Percentiles rank a stretch among this genome's conserved stretches.
Conservation (phyloP, 2,113 vertebrate genomes). For the Ahaetulla prasina region DNA sequence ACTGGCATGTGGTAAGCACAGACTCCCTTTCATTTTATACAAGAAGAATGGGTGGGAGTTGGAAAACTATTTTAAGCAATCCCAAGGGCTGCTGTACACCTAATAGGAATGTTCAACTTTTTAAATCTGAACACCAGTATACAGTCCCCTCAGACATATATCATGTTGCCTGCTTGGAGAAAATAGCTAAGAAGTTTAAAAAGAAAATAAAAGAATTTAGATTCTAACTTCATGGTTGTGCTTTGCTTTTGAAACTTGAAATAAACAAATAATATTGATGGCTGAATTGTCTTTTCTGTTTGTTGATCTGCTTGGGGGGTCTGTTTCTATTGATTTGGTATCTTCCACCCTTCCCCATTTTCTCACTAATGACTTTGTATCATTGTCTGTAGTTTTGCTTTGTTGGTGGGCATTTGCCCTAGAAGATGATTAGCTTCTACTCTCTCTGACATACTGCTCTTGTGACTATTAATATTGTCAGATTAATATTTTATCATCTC, state of each 20-base stretch:
- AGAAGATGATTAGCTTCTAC: background rate
- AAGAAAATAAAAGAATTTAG: background rate
- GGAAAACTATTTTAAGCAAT: background rate
- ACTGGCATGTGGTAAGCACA: background rate
- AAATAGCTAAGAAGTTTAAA: background rate
- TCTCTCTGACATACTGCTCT: background rate
- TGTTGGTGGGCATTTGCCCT: background rate
- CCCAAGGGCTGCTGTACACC: background rate
- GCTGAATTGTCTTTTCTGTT: background rate
- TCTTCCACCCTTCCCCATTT: background rate
- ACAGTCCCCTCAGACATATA: background rate
- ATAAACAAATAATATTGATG: background rate
- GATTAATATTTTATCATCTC: background rate
- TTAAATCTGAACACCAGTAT: background rate
- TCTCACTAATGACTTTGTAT: background rate
- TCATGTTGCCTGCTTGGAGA: background rate
- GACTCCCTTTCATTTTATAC: background rate
- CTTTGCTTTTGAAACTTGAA: background rate
- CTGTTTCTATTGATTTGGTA: background rate
- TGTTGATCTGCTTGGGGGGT: background rate
- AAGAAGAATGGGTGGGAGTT: background rate
- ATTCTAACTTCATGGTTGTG: background rate
- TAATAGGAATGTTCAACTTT: background rate
- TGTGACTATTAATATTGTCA: background rate
- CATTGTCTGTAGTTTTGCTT: background rate